Base-by-base conservation (phyloP, 2,888 invertebrate species). In the Clivina fossor region DNA sequence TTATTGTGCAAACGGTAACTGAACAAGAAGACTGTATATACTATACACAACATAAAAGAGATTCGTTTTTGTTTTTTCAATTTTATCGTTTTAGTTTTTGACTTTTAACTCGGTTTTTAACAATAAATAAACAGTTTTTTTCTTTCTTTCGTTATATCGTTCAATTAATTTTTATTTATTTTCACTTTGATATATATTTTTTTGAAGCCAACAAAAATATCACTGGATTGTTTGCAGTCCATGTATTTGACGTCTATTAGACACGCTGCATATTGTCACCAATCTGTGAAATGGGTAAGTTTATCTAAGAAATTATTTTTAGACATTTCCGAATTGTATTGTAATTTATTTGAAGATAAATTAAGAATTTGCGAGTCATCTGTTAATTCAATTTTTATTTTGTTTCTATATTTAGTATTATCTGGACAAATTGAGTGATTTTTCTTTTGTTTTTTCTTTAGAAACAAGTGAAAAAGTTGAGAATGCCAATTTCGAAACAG, bases 401-500 rank as follows among this genome's bases (percentile, higher is more conserved):
- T n/a, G n/a, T n/a, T n/a, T n/a, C n/a, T n/a, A n/a, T n/a, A n/a
- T n/a, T n/a, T n/a, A n/a, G n/a, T n/a, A n/a, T n/a, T n/a, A n/a
- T n/a, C n/a, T n/a, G n/a, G n/a, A n/a, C n/a, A n/a, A n/a, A n/a
- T n/a, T n/a, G n/a, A n/a, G n/a, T n/a, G n/a, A n/a, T 40, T 40
- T 40, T 5, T 20, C 22, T 40, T n/a, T 20, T n/a, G 11, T 38
- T 8, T 2, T 7, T 40, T 7, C 5, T 22, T 40, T 13, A 40
- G n/a, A 13, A 24, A 7, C n/a, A 8, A 13, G 28, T 38, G 60
- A 58, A 28, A 66, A 65, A 49, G 69, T 78, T 61, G 78, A 78
- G 70, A 72, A 76, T 26, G 80, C 79, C 66, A 80, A 81, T 74
- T 81, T 81, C 72, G 81, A 81, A 72, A 80, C 80, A 1, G 81